phyloP scores from a whole-genome alignment of 2,888 invertebrate species.

The Drosophila longiperda region DNA sequence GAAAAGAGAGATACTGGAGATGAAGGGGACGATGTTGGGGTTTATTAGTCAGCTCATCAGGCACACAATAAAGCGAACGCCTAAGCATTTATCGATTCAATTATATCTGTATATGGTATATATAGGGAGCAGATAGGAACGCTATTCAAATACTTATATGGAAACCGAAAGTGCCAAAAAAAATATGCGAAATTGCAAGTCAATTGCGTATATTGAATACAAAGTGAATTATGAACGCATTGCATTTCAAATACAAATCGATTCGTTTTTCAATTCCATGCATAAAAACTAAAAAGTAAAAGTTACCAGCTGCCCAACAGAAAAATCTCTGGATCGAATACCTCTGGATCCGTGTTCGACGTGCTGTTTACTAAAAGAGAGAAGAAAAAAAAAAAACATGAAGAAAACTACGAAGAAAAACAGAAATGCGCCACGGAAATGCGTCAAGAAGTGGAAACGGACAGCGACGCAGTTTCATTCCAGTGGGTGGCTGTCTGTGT shows the following conservation, averaged over 20 bases:
- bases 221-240: conserved; percentile 66
- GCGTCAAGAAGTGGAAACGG: conserved; percentile 55
- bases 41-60: conserved; percentile 71
- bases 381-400: conserved; percentile 4
- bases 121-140: background rate
- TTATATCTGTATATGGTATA: conserved; percentile 17
- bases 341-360: conserved; percentile 23
- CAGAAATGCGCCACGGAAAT: conserved; percentile 60
- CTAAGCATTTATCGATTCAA: conserved; percentile 24
- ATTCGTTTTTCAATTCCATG: conserved; percentile 61
- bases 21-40: conserved; percentile 10
- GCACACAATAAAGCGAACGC: conserved; percentile 59
- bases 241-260: conserved; percentile 52
- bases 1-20: background rate
- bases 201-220: conserved; percentile 34
- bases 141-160: conserved; percentile 1
- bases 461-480: conserved; percentile 32
- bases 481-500: conserved; percentile 41
- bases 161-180: conserved; percentile 72
- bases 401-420: conserved; percentile 1
- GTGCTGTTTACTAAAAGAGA: conserved; percentile 69
- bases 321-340: conserved; percentile 14
- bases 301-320: conserved; percentile 43
- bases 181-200: conserved; percentile 63
- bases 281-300: conserved; percentile 62